Conservation (phyloP, 2,113 vertebrate genomes). For the Grammomys surdaster region DNA sequence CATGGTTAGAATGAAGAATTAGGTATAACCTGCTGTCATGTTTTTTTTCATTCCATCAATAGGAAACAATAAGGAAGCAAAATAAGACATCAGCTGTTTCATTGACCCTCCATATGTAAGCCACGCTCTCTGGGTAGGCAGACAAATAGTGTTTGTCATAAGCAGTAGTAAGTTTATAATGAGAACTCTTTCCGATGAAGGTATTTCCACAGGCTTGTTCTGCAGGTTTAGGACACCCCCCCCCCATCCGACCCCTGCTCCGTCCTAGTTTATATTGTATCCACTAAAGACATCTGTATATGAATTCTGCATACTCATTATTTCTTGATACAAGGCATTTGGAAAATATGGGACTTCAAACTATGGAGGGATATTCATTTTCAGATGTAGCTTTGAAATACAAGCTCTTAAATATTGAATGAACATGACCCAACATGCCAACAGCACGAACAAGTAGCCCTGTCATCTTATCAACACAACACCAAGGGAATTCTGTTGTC, state of each 20-base stretch:
- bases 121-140: slow-evolving; percentile 15
- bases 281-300: not conserved
- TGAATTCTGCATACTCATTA: slow-evolving; percentile 1
- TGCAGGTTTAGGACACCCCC: not conserved
- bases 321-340: not conserved
- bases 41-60: not conserved
- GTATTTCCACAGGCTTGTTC: not conserved
- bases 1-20: slow-evolving; percentile 24
- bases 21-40: not conserved
- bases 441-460: not conserved
- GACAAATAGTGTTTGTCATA: slow-evolving; percentile 7
- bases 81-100: not conserved
- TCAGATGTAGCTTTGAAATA: slow-evolving; percentile 46
- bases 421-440: not conserved
- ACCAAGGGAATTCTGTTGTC: slow-evolving; percentile 39
- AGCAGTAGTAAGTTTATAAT: slow-evolving; percentile 29
- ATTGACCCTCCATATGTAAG: not conserved
- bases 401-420: slow-evolving; percentile 42
- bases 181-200: not conserved
- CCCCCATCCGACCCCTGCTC: no score
- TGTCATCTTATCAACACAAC: slow-evolving; percentile 30
- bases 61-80: slow-evolving; percentile 43
- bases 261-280: not conserved
- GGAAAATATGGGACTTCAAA: slow-evolving; percentile 55
- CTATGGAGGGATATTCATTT: not conserved